These are phyloP conservation scores for Scatophagus argus DNA, from an alignment of 2,113 vertebrate species.

Conservation along the genomic window DNA sequence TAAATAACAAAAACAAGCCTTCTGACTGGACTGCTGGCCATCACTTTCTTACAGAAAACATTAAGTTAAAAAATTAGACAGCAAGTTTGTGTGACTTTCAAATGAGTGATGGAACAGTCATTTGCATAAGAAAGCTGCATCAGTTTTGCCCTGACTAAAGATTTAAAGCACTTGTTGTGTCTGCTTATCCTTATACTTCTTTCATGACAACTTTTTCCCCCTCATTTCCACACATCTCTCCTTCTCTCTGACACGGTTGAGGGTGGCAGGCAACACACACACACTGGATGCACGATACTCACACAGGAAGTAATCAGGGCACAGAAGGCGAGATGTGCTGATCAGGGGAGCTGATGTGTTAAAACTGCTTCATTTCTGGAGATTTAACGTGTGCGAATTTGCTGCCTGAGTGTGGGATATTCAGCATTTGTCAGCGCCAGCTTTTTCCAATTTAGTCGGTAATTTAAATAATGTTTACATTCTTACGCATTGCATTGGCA, in stretches of 20 bases:
- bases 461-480: not conserved
- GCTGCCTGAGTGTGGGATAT: not conserved
- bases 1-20: not conserved
- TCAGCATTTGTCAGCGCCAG: too few species aligned
- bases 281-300: not conserved
- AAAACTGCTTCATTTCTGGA: not conserved
- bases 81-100: too few species aligned
- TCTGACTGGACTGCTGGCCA: not conserved
- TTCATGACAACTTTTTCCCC: not conserved
- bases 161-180: not conserved
- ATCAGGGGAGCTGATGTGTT: not conserved
- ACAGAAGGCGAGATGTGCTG: not conserved
- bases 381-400: not conserved
- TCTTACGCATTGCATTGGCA: conserved; percentile 10
- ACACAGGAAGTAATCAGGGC: not conserved
- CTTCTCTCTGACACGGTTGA: too few species aligned
- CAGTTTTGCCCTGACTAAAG: not conserved
- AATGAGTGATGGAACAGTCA: too few species aligned
- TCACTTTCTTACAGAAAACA: too few species aligned
- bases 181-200: not conserved
- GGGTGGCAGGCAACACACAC: too few species aligned
- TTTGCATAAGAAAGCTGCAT: too few species aligned
- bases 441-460: too few species aligned
- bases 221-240: not conserved
- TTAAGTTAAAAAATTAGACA: too few species aligned